Evolutionary conservation across 2,888 invertebrate genomes (phyloP), one percentile per base, ranked within the genome.

Genomic region (Drosophila neutralis): DNA sequence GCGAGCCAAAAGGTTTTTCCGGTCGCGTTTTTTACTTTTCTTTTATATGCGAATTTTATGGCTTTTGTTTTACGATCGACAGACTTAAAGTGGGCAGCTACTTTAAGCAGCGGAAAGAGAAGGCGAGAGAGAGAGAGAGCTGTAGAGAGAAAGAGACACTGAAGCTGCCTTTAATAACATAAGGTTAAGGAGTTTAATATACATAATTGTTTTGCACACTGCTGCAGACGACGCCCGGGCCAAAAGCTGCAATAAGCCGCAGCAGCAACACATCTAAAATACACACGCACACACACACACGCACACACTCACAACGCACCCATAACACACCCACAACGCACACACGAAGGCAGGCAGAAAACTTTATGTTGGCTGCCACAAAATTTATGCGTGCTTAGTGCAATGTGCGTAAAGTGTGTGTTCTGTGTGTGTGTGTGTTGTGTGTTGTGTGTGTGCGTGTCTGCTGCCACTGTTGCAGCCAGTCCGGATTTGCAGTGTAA

Each of bases 401-500:
- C 83, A 73, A 73, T 57, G 64, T 69, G 53, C 68, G 8, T 53
- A 31, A 40, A 40, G 57, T 40, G 31, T n/a, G 49, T 45, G 45
- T 57, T 36, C 33, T 31, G 21, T 21, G 59, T 6, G 29, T 35
- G 35, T 29, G 29, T 29, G 29, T 4, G 24, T 27, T 15, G 15
- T 60, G 59, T 2, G 24, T 15, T 35, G 31, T 35, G 42, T 69
- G 51, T 38, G 51, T 24, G 57, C 51, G 49, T 42, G 24, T 45
- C 36, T 59, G 56, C 33, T 45, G 6, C 8, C 33, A 49, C 13
- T 24, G 21, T 21, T 53, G 27, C 69, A 74, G 62, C 69, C 60
- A 76, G 69, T 73, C 76, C 70, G 82, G 76, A 74, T 71, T 83
- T 89, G 75, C 87, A 87, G 88, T 88, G 90, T 83, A 87, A 87